Evolutionary conservation across 2,888 invertebrate species (phyloP).

Genomic region (Ophioninae sp.): DNA sequence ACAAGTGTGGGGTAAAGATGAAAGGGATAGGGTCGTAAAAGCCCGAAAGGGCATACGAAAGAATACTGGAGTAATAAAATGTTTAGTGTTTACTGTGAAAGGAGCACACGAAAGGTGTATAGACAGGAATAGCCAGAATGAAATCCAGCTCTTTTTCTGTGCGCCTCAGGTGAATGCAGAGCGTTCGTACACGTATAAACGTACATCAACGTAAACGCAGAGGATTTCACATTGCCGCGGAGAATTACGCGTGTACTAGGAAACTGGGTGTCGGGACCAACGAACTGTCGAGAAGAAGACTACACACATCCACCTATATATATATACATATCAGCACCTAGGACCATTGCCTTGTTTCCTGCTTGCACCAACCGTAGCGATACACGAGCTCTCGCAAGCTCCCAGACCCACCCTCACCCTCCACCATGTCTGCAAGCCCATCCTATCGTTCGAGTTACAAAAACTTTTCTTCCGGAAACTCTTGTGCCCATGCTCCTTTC

Average conservation of each 20-base stretch:
- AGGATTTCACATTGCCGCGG: conserved; percentile 1
- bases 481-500: conserved; percentile 24
- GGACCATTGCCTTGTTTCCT: conserved; percentile 43
- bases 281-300: conserved; percentile 14
- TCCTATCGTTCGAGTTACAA: conserved; percentile 31
- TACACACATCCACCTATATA: conserved; percentile 37
- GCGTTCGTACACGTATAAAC: not conserved
- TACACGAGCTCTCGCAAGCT: conserved; percentile 35
- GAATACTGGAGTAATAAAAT: not conserved
- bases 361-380: conserved; percentile 2
- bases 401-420: not conserved
- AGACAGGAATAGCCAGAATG: conserved; percentile 5
- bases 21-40: not conserved
- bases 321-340: conserved; percentile 38
- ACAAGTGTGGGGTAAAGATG: not conserved
- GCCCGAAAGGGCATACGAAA: not conserved
- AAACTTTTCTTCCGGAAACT: conserved; percentile 44
- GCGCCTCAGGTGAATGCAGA: not conserved
- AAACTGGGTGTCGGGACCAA: conserved; percentile 13
- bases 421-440: not conserved
- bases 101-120: not conserved
- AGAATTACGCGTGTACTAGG: not conserved
- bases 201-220: conserved; percentile 19
- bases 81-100: conserved; percentile 4
- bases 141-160: not conserved